Conservation (phyloP, 2,888 invertebrate species). For the Mesopsocus fuscifrons region DNA sequence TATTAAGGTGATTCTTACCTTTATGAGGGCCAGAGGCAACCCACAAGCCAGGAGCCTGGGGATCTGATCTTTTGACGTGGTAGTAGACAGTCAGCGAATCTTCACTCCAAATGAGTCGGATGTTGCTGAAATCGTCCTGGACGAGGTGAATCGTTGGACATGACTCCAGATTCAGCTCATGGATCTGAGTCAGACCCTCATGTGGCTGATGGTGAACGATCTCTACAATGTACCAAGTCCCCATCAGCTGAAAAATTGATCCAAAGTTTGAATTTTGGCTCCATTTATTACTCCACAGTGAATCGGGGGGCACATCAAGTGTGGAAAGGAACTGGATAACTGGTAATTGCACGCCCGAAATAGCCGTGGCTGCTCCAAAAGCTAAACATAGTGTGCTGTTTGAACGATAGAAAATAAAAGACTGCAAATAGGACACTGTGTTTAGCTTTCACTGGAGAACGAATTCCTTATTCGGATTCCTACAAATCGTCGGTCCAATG, state of each 20-base stretch:
- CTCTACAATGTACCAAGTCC: neutral
- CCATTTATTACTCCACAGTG: too few species aligned
- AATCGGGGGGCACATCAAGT: too few species aligned
- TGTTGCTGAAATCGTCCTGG: neutral
- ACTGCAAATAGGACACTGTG: too few species aligned
- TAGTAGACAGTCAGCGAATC: neutral
- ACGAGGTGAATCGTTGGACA: neutral
- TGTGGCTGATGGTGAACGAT: neutral
- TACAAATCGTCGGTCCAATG: too few species aligned
- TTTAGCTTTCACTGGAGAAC: too few species aligned
- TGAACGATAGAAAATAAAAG: too few species aligned
- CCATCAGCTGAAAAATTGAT: neutral
- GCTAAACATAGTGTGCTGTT: too few species aligned
- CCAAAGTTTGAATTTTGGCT: too few species aligned
- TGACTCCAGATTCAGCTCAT: neutral
- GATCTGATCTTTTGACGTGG: neutral
- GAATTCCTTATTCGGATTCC: too few species aligned
- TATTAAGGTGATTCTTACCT: neutral
- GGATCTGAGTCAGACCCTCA: neutral
- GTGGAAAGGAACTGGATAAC: too few species aligned
- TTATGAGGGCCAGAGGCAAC: neutral
- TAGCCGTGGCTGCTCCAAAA: too few species aligned
- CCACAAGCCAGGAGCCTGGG: neutral
- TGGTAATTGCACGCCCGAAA: too few species aligned
- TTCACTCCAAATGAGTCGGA: neutral